Evolutionary conservation across 2,888 invertebrate genomes (phyloP).

Genomic region (Dorcus hopei): DNA sequence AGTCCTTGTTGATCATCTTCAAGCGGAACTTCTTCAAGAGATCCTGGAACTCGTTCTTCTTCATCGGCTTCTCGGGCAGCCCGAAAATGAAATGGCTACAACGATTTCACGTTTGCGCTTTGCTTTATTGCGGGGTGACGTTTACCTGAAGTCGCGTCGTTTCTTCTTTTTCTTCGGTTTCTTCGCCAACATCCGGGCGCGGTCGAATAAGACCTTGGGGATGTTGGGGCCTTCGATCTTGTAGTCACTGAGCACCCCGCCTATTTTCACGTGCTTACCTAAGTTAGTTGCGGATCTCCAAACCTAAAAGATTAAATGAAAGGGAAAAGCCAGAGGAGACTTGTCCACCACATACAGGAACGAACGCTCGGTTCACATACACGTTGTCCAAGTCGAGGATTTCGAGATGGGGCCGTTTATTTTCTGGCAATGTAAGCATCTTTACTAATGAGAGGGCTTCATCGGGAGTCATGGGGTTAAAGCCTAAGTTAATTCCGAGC

Average conservation of each 20-base stretch:
- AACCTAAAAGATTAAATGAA: conserved; percentile 17
- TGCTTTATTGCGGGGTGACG: neutral
- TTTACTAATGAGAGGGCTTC: conserved; percentile 49
- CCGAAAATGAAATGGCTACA: conserved; percentile 46
- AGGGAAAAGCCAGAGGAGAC: neutral
- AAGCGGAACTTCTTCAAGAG: conserved; percentile 40
- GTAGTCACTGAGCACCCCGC: conserved; percentile 51
- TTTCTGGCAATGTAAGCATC: conserved; percentile 38
- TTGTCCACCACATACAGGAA: conserved; percentile 36
- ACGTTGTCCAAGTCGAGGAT: conserved; percentile 53
- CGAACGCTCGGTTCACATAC: conserved; percentile 48
- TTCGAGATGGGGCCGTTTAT: conserved; percentile 30
- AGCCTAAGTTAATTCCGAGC: conserved; percentile 49
- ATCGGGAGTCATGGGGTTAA: conserved; percentile 52
- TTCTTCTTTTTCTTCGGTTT: conserved; percentile 47
- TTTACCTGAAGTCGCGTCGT: conserved; percentile 23
- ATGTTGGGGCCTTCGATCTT: conserved; percentile 50
- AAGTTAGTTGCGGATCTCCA: conserved; percentile 29
- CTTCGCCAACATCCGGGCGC: conserved; percentile 51
- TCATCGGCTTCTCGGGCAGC: conserved; percentile 39
- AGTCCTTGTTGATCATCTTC: conserved; percentile 39
- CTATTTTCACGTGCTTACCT: conserved; percentile 44
- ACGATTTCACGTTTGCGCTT: neutral
- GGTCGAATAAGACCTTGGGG: conserved; percentile 47
- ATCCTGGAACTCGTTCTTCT: conserved; percentile 39